phyloP scores from a whole-genome alignment of 2,888 invertebrate species.

The Agelastica alni region DNA sequence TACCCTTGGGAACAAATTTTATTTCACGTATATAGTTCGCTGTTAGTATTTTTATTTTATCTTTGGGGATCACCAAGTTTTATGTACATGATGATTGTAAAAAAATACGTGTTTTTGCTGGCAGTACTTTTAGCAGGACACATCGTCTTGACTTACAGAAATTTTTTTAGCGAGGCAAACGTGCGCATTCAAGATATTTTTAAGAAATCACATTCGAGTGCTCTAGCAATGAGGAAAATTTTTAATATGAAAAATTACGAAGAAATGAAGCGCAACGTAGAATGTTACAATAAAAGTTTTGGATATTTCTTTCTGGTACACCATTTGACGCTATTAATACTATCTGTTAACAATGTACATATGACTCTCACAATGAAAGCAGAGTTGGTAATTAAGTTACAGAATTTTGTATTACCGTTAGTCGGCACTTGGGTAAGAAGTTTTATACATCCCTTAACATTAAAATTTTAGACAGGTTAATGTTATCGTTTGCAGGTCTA shows the following conservation, averaged over 20 bases:
- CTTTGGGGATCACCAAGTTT: neutral
- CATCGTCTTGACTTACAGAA: neutral
- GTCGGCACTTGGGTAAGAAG: too few relatives aligned
- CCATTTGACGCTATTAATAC: neutral
- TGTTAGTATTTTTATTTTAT: neutral
- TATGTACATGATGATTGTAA: neutral
- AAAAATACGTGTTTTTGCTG: neutral
- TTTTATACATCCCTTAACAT: too few relatives aligned
- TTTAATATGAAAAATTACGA: neutral
- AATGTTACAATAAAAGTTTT: neutral
- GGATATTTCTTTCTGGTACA: neutral
- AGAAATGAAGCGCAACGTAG: neutral
- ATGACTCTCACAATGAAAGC: neutral
- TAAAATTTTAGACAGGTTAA: too few relatives aligned
- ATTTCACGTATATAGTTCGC: neutral
- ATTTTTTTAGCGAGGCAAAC: neutral
- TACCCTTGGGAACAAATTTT: neutral
- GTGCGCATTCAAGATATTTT: neutral
- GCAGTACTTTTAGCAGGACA: neutral
- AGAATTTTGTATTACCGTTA: too few relatives aligned
- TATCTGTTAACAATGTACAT: neutral
- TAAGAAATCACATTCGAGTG: neutral
- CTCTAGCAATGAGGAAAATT: neutral
- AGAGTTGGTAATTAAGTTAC: too few relatives aligned
- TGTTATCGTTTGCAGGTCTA: too few relatives aligned